A percentile compares a stretch with the other conserved stretches of the same genome.
Evolutionary conservation across 2,797 vertebrate genomes (phyloP).

Genomic region (Sebastes matsubarae): DNA sequence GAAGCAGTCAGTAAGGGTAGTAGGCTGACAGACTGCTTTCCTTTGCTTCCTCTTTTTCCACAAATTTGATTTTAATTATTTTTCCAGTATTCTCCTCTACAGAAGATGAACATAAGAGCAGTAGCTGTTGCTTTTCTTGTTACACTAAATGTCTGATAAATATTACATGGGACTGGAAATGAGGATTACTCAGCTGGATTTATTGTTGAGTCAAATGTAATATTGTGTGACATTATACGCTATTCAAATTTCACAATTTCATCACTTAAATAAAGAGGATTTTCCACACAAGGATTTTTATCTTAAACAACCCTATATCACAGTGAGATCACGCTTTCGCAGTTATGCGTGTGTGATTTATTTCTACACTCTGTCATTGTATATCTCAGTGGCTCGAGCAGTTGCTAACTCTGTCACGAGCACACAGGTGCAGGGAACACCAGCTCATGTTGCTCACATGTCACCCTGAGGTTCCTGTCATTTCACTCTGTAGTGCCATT

Average conservation of each 20-base stretch:
- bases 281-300: not conserved
- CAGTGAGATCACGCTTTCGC: not conserved
- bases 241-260: not conserved
- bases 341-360: not conserved
- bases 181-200: not conserved
- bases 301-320: not conserved
- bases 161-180: not conserved
- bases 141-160: not conserved
- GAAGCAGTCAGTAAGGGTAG: not conserved
- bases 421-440: conserved; percentile 41
- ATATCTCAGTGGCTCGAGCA: conserved; percentile 44
- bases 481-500: not conserved
- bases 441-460: conserved; percentile 34
- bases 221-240: not conserved
- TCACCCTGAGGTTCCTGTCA: not conserved
- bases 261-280: not conserved
- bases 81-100: not conserved
- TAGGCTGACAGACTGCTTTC: not conserved
- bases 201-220: not conserved
- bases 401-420: conserved; percentile 10
- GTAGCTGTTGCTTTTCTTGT: not conserved
- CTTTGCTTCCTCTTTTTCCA: not conserved
- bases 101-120: not conserved
- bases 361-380: conserved; percentile 30
- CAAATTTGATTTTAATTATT: not conserved